phyloP scores from a whole-genome alignment of 2,888 invertebrate species.

The Schizotus pectinicornis region DNA sequence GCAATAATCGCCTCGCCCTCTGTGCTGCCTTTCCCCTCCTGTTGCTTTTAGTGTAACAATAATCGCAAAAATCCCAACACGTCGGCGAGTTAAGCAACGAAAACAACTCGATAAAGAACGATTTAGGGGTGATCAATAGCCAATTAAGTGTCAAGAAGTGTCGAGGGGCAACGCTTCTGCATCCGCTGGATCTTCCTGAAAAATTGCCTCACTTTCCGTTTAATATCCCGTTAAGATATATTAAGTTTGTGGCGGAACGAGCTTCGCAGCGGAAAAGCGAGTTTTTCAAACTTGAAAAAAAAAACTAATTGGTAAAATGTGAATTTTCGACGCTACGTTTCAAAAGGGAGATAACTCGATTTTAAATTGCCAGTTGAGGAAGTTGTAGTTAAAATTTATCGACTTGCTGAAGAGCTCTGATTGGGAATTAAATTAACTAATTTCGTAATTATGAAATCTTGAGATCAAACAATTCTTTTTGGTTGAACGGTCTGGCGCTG shows the following conservation, averaged over 20 bases:
- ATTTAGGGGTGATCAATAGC: too few species aligned
- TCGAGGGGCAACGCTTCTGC: too few species aligned
- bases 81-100: too few species aligned
- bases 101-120: too few species aligned
- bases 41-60: too few species aligned
- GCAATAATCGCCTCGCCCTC: too few species aligned
- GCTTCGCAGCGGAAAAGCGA: constrained; percentile 13
- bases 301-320: constrained; percentile 25
- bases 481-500: background rate
- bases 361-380: constrained; percentile 16
- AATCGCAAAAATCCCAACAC: too few species aligned
- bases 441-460: background rate
- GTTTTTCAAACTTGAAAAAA: constrained; percentile 11
- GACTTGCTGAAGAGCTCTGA: background rate
- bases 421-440: background rate
- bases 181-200: background rate
- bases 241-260: constrained; percentile 22
- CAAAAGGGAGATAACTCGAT: constrained; percentile 23
- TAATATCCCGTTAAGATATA: constrained; percentile 22
- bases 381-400: background rate
- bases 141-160: too few species aligned
- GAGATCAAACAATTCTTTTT: background rate
- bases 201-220: constrained; percentile 10
- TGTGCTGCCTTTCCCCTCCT: too few species aligned
- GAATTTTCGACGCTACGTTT: constrained; percentile 23